phyloP scores from a whole-genome alignment of 2,888 invertebrate species.

The Agrotis puta region DNA sequence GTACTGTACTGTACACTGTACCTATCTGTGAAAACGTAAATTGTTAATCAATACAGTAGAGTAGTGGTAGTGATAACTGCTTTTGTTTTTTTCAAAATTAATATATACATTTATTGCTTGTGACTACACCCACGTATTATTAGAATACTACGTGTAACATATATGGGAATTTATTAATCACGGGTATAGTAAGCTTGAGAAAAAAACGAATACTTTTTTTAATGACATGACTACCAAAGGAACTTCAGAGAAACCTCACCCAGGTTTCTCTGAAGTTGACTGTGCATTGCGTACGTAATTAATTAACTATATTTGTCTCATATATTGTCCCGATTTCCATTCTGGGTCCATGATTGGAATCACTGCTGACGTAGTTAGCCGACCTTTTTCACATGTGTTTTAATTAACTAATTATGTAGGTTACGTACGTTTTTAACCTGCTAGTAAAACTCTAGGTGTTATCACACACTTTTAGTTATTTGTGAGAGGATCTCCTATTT shows the following conservation, averaged over 20 bases:
- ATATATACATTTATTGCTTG: no score
- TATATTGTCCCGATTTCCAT: conserved; percentile 6
- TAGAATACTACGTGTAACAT: not conserved
- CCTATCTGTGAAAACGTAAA: no score
- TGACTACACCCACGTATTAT: conserved; percentile 13
- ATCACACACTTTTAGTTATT: not conserved
- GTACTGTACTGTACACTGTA: no score
- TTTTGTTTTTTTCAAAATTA: no score
- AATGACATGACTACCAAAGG: no score
- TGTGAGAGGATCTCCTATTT: not conserved
- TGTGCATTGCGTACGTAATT: not conserved
- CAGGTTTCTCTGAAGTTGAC: no score
- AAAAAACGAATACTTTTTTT: no score
- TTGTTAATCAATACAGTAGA: no score
- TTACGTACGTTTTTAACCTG: not conserved
- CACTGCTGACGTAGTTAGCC: not conserved
- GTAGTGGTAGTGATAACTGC: no score
- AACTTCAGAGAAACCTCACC: no score
- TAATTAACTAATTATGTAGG: conserved; percentile 4
- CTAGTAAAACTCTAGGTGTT: not conserved
- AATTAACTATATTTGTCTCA: conserved; percentile 1
- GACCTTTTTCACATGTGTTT: not conserved
- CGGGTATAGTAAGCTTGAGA: no score
- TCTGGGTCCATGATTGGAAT: not conserved
- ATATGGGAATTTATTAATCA: not conserved